A percentile compares a stretch with the other conserved stretches of the same genome.
Conservation (phyloP, 1,140 invertebrate species). For the Sitophilus oryzae region DNA sequence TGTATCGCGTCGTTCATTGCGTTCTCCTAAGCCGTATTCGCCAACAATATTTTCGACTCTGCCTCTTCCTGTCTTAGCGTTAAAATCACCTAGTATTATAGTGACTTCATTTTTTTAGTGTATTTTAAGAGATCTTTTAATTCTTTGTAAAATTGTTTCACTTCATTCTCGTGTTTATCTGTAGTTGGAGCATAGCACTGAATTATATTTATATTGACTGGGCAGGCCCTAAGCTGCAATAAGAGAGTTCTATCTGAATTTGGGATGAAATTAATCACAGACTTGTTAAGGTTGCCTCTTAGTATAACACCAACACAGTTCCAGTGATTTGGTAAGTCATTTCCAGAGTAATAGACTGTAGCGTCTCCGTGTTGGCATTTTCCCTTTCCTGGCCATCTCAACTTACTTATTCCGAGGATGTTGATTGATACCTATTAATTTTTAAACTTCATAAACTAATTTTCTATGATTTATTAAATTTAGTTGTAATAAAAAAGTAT, state of each 20-base stretch:
- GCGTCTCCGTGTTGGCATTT: conserved; percentile 7
- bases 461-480: too few species aligned
- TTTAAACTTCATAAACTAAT: too few species aligned
- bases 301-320: conserved; percentile 13
- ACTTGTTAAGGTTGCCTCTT: not conserved
- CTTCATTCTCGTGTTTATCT: conserved; percentile 36
- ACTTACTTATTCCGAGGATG: conserved; percentile 13
- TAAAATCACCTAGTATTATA: too few species aligned
- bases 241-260: conserved; percentile 17
- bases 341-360: conserved; percentile 14
- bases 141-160: too few species aligned
- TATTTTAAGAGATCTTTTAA: too few species aligned
- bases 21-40: too few species aligned
- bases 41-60: conserved; percentile 9
- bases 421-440: conserved; percentile 18
- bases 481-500: too few species aligned
- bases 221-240: conserved; percentile 24
- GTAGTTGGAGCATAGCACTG: conserved; percentile 39
- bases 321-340: conserved; percentile 5
- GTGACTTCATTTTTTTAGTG: too few species aligned
- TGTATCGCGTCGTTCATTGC: too few species aligned
- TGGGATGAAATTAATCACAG: conserved; percentile 7
- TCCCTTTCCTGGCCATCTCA: conserved; percentile 15
- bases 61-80: too few species aligned
- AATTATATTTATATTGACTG: conserved; percentile 33